A percentile compares a stretch with the other conserved stretches of the same genome.
Evolutionary conservation across 2,113 vertebrate species (phyloP).

Genomic region (Hemichromis elongatus): DNA sequence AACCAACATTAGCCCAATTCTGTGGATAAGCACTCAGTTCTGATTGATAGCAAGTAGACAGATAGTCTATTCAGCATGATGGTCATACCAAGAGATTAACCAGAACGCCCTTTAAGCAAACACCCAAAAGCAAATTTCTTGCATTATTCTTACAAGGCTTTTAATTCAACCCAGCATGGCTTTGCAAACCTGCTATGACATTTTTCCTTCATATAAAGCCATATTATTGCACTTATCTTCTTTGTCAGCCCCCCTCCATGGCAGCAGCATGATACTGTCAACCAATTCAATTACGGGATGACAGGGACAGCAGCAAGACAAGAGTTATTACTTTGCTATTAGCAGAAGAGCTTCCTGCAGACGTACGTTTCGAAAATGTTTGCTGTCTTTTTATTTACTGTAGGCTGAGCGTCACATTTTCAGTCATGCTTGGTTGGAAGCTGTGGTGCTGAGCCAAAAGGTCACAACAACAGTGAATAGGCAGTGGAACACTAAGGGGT

Average conservation of each 20-base stretch:
- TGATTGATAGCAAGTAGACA: background rate
- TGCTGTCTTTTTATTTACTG: background rate
- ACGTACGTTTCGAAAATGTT: background rate
- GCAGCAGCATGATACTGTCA: constrained; percentile 33
- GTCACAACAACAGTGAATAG: background rate
- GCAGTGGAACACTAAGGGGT: background rate
- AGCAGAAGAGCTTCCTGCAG: background rate
- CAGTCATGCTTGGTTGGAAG: background rate
- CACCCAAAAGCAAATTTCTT: constrained; percentile 1
- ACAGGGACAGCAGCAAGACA: constrained; percentile 15
- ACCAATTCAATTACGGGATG: constrained; percentile 51
- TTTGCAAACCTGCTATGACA: constrained; percentile 21
- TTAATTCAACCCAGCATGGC: constrained; percentile 9
- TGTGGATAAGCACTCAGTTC: background rate
- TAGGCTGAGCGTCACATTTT: background rate
- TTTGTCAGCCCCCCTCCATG: constrained; percentile 13
- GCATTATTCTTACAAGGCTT: background rate
- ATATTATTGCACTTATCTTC: constrained; percentile 42
- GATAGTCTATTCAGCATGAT: background rate
- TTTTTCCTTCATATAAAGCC: background rate
- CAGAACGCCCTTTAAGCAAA: background rate
- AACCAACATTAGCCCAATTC: background rate
- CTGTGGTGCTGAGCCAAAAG: background rate
- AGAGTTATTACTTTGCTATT: constrained; percentile 33
- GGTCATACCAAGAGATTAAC: background rate